phyloP scores from a whole-genome alignment of 2,113 vertebrate species.

The Petaurus breviceps region DNA sequence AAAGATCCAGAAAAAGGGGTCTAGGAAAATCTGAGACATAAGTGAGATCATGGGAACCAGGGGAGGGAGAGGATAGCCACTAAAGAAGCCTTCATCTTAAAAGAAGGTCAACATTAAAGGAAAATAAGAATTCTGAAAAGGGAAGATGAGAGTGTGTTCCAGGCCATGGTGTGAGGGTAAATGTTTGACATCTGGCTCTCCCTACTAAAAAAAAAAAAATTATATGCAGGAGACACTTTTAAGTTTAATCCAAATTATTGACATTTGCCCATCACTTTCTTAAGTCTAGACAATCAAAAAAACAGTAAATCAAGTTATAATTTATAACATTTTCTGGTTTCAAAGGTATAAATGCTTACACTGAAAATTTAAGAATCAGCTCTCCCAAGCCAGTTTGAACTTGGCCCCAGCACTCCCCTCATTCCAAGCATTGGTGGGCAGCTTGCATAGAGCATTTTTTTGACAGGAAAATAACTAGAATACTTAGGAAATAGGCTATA shows the following conservation, averaged over 20 bases:
- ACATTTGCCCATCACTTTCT: neutral
- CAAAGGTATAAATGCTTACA: neutral
- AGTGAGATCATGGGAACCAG: neutral
- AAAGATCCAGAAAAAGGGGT: neutral
- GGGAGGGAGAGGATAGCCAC: neutral
- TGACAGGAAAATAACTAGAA: neutral
- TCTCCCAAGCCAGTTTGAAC: neutral
- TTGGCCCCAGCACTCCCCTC: neutral
- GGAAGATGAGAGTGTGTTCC: neutral
- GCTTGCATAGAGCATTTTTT: neutral
- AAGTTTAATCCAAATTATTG: neutral
- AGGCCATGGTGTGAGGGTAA: neutral
- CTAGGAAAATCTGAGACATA: neutral
- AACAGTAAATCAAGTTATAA: neutral
- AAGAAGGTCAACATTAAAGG: neutral
- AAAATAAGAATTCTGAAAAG: neutral
- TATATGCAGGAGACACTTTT: neutral
- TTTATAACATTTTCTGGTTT: neutral
- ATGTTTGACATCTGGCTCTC: neutral
- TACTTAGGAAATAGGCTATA: neutral
- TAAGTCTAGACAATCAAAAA: neutral
- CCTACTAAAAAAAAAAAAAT: neutral
- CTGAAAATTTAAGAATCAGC: neutral
- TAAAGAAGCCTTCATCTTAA: neutral
- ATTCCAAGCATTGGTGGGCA: neutral